Conservation (phyloP, 2,888 invertebrate genomes). For the Pherbina coryleti region DNA sequence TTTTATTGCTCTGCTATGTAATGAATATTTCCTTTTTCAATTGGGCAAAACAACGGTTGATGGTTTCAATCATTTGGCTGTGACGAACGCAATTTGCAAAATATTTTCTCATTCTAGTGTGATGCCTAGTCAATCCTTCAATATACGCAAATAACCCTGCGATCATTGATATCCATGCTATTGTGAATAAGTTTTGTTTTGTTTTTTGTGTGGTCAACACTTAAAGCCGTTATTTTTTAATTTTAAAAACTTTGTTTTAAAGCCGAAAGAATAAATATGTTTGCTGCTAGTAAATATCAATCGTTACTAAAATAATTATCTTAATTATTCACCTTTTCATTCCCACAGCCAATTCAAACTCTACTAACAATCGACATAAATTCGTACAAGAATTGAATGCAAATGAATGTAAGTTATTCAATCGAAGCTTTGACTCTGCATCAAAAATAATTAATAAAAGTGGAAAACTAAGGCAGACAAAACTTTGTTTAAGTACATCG, state of each 20-base stretch:
- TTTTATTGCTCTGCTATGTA: too few species aligned
- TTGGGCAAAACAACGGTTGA: too few species aligned
- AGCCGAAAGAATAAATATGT: constrained; percentile 44
- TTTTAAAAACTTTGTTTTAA: constrained; percentile 1
- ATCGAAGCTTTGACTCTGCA: constrained; percentile 55
- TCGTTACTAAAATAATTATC: neutral
- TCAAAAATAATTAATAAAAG: constrained; percentile 50
- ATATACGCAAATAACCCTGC: too few species aligned
- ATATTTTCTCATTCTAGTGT: too few species aligned
- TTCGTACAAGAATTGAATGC: constrained; percentile 41
- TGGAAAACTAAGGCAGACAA: constrained; percentile 57
- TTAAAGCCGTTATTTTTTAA: constrained; percentile 25
- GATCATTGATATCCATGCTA: too few species aligned
- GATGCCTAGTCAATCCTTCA: too few species aligned
- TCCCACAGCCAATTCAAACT: constrained; percentile 31
- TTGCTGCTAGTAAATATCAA: constrained; percentile 47
- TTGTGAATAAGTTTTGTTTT: too few species aligned
- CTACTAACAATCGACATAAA: constrained; percentile 45
- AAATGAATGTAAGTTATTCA: constrained; percentile 43
- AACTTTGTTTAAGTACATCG: constrained; percentile 49
- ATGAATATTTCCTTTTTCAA: too few species aligned
- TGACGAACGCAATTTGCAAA: too few species aligned
- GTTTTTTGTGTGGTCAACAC: neutral
- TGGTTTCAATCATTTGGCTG: too few species aligned
- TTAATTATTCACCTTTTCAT: constrained; percentile 17